phyloP scores from a whole-genome alignment of 2,113 vertebrate genomes.

The Sterrhoptilus dennistouni region DNA sequence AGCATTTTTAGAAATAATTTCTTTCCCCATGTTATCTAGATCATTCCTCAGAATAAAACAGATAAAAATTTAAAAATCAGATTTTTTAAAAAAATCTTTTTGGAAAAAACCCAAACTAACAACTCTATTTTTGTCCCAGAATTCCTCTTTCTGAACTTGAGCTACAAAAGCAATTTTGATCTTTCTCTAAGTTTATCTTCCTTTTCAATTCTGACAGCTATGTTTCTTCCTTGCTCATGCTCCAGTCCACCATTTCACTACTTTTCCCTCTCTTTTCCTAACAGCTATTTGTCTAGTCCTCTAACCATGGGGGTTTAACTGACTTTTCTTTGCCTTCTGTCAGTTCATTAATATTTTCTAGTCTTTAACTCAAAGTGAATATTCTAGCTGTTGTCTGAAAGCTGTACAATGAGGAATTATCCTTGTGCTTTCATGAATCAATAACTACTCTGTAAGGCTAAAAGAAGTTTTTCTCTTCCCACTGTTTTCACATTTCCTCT shows the following conservation, averaged over 20 bases:
- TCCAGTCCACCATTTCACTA: neutral
- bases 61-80: neutral
- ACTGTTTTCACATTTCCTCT: constrained; percentile 15
- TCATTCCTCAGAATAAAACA: neutral
- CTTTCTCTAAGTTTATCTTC: neutral
- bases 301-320: neutral
- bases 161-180: neutral
- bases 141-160: neutral
- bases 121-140: neutral
- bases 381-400: constrained; percentile 33
- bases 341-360: constrained; percentile 16
- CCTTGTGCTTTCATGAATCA: constrained; percentile 19
- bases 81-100: neutral
- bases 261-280: neutral
- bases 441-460: constrained; percentile 23
- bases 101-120: neutral
- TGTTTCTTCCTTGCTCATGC: neutral
- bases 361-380: constrained; percentile 39
- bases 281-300: neutral
- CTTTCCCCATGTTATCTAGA: neutral
- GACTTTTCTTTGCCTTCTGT: neutral
- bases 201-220: neutral
- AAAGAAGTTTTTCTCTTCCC: constrained; percentile 1
- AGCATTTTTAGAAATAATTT: neutral
- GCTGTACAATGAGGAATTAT: constrained; percentile 36